These are phyloP conservation scores for Muntiacus muntjak DNA, from an alignment of 2,113 vertebrate genomes.

Conservation along the genomic window DNA sequence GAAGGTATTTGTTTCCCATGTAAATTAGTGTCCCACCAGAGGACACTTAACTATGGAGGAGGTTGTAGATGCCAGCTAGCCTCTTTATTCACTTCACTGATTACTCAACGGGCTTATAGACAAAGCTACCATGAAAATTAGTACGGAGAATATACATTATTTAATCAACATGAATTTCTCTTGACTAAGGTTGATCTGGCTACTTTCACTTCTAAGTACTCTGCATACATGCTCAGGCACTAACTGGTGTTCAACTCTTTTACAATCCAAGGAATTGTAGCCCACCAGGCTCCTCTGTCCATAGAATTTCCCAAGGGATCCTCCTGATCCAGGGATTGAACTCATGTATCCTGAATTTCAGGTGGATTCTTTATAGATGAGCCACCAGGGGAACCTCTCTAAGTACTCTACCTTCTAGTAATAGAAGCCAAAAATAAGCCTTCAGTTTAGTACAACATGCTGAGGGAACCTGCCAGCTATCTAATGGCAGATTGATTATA, in stretches of 20 bases:
- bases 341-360: no score
- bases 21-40: not conserved
- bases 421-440: not conserved
- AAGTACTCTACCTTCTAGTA: not conserved
- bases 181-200: not conserved
- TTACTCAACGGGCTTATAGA: not conserved
- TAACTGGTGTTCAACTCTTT: no score
- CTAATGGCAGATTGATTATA: not conserved
- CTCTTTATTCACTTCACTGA: not conserved
- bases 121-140: not conserved
- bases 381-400: not conserved
- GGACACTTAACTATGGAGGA: no score
- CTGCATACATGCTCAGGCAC: no score
- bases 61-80: not conserved
- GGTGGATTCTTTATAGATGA: no score
- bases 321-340: no score
- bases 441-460: not conserved
- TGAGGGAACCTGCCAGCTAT: not conserved
- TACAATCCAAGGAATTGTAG: no score
- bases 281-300: no score
- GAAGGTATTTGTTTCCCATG: not conserved
- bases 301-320: no score
- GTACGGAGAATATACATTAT: not conserved
- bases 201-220: no score
- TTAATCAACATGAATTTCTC: not conserved